Evolutionary conservation across 2,888 invertebrate species (phyloP).

Genomic region (Thelaira solivaga): DNA sequence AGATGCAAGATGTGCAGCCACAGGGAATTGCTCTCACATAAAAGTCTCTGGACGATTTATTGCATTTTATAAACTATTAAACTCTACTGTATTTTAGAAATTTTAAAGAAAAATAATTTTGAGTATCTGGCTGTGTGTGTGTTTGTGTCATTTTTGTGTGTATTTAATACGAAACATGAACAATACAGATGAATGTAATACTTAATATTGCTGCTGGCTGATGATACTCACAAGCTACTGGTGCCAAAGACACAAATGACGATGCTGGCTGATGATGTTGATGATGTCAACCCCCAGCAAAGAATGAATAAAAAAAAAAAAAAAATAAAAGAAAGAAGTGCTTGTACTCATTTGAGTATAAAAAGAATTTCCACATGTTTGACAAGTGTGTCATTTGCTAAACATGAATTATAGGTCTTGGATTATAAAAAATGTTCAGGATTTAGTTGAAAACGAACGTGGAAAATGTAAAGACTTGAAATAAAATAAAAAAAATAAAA

Average conservation of each 20-base stretch:
- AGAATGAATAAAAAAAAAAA: slow-evolving; percentile 28
- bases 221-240: background rate
- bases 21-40: too few species aligned
- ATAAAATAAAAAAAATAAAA: slow-evolving; percentile 19
- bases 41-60: background rate
- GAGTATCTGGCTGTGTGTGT: background rate
- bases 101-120: background rate
- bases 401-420: slow-evolving; percentile 52
- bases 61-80: background rate
- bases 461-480: slow-evolving; percentile 46
- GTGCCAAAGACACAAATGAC: background rate
- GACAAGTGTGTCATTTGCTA: slow-evolving; percentile 59
- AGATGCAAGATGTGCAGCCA: too few species aligned
- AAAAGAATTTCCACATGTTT: slow-evolving; percentile 59
- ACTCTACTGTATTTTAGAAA: slow-evolving; percentile 19
- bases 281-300: slow-evolving; percentile 60
- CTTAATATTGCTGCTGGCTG: too few species aligned
- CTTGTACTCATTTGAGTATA: slow-evolving; percentile 42
- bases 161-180: slow-evolving; percentile 22
- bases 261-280: slow-evolving; percentile 2
- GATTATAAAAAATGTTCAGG: slow-evolving; percentile 31
- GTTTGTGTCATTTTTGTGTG: too few species aligned
- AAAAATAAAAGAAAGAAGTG: slow-evolving; percentile 27
- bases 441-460: slow-evolving; percentile 51
- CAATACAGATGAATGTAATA: slow-evolving; percentile 26